Evolutionary conservation across 2,797 vertebrate genomes (phyloP).

Genomic region (Coccyzus lansbergi): DNA sequence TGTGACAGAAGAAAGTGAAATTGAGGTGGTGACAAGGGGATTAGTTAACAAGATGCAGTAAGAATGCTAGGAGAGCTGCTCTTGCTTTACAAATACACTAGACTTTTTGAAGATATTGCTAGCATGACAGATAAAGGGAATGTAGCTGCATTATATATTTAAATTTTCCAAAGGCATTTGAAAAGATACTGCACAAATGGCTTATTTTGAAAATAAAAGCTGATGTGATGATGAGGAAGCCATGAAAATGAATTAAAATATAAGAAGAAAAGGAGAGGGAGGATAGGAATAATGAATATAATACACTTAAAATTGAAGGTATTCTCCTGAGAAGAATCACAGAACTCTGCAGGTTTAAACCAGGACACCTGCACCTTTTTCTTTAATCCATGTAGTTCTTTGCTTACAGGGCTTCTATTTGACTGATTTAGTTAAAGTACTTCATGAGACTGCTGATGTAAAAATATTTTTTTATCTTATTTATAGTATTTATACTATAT

Average conservation of each 20-base stretch:
- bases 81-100: slow-evolving; percentile 50
- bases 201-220: slow-evolving; percentile 73
- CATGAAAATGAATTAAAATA: slow-evolving; percentile 50
- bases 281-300: slow-evolving; percentile 51
- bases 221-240: slow-evolving; percentile 1
- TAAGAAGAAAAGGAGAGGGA: slow-evolving; percentile 27
- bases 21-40: slow-evolving; percentile 55
- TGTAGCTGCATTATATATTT: slow-evolving; percentile 57
- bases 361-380: slow-evolving; percentile 6
- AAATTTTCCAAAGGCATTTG: slow-evolving; percentile 63
- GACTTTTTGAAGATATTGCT: slow-evolving; percentile 61
- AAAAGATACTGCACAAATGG: slow-evolving; percentile 45
- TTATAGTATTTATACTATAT: background rate
- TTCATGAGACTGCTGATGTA: background rate
- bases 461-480: background rate
- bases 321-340: slow-evolving; percentile 57
- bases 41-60: slow-evolving; percentile 60
- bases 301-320: slow-evolving; percentile 41
- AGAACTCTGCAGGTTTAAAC: slow-evolving; percentile 30
- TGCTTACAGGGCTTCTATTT: slow-evolving; percentile 18
- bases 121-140: slow-evolving; percentile 59
- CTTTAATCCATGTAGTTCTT: slow-evolving; percentile 26
- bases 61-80: slow-evolving; percentile 46
- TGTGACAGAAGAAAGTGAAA: slow-evolving; percentile 61
- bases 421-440: slow-evolving; percentile 8